phyloP scores from a whole-genome alignment of 2,888 invertebrate species.

The Allygus modestus region DNA sequence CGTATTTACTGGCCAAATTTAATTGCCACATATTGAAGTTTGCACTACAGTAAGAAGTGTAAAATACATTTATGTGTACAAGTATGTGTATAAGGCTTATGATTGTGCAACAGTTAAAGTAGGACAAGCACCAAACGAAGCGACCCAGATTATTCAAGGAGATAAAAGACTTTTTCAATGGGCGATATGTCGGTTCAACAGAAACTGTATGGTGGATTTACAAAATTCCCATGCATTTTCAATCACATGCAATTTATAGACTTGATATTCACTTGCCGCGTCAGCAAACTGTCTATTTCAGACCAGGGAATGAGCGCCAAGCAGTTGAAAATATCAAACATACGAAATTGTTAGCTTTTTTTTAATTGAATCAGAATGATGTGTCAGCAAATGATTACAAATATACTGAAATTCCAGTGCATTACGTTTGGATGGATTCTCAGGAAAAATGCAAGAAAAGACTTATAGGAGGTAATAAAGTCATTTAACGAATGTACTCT shows the following conservation, averaged over 20 bases:
- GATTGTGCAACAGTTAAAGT: not conserved
- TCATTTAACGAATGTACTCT: constrained; percentile 12
- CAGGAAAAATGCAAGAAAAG: constrained; percentile 12
- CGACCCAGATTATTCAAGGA: not conserved
- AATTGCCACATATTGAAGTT: constrained; percentile 32
- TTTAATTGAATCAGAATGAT: constrained; percentile 39
- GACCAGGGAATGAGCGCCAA: not conserved
- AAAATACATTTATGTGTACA: not conserved
- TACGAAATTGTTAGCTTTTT: constrained; percentile 11
- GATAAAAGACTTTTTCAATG: not conserved
- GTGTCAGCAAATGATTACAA: not conserved
- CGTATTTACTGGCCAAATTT: not conserved
- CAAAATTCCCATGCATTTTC: constrained; percentile 16
- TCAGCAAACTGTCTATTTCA: constrained; percentile 23
- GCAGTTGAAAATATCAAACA: not conserved
- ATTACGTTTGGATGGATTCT: not conserved
- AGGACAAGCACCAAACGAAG: not conserved
- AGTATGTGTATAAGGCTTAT: not conserved
- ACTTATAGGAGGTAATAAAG: constrained; percentile 3
- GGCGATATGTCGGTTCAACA: constrained; percentile 6
- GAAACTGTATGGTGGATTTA: not conserved
- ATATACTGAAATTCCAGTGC: not conserved
- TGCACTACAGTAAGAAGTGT: constrained; percentile 10
- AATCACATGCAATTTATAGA: constrained; percentile 10
- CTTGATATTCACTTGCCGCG: constrained; percentile 22